phyloP scores from a whole-genome alignment of 2,888 invertebrate genomes.

The Caenorhabditis auriculariae region DNA sequence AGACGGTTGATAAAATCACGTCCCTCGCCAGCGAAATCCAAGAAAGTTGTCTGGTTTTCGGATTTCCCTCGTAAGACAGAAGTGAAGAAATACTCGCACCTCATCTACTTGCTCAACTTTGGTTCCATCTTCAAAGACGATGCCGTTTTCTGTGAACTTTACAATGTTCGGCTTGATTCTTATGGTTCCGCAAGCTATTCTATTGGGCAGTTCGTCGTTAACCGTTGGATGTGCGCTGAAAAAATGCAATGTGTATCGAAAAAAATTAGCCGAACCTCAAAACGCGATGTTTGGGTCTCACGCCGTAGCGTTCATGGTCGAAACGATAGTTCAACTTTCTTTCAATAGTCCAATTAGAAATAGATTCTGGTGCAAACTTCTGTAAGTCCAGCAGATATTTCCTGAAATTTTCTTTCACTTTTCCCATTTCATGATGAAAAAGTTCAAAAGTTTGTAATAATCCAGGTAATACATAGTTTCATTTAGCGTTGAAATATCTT shows the following conservation, averaged over 20 bases:
- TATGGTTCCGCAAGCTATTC: conserved; percentile 63
- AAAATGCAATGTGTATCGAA: neutral
- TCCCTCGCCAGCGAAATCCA: neutral
- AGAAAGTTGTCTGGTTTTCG: too few relatives aligned
- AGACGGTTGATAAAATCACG: too few relatives aligned
- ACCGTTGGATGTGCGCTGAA: conserved; percentile 56
- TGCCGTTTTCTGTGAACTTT: conserved; percentile 36
- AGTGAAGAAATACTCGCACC: conserved; percentile 23
- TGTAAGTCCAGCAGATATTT: conserved; percentile 13
- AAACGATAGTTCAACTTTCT: conserved; percentile 34
- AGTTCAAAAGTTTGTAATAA: too few relatives aligned
- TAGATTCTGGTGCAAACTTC: conserved; percentile 9
- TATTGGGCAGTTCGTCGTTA: conserved; percentile 67
- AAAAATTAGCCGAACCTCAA: conserved; percentile 21
- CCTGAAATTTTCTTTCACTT: too few relatives aligned
- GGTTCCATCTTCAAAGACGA: conserved; percentile 50
- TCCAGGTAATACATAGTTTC: neutral
- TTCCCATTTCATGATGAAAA: too few relatives aligned
- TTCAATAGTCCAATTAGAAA: conserved; percentile 23
- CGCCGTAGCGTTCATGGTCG: conserved; percentile 64
- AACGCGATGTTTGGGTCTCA: conserved; percentile 64
- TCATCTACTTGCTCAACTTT: conserved; percentile 34
- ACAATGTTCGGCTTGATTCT: conserved; percentile 45
- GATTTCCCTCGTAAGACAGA: too few relatives aligned
- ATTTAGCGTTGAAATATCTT: too few relatives aligned